Base-by-base conservation (phyloP, 2,797 vertebrate species). In the Ctenopoma kingsleyae region DNA sequence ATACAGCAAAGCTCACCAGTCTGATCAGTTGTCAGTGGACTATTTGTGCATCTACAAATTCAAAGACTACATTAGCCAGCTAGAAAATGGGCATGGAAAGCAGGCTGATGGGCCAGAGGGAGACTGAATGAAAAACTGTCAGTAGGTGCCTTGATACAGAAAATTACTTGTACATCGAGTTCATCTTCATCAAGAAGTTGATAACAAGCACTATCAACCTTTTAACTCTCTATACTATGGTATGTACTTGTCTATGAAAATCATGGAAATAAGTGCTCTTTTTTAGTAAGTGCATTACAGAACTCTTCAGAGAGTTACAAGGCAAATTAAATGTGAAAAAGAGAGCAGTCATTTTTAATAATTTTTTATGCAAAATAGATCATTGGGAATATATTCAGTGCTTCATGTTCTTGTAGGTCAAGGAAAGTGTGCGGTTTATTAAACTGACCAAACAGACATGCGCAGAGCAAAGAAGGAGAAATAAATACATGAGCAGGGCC, bases 391-490 rank as follows among this genome's bases (percentile, higher is more conserved):
- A 67, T 67, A 67, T 74, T 69, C 51, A 52, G 61, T 6, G 54
- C 49, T 66, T 46, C 4, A 1, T 61, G 59, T 73, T 78, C 63
- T 27, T 70, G 72, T 60, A 67, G 83, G 75, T 89, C 82, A 78
- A 20, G 32, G 30, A 67, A 38, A 81, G 77, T 60, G 66, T 53
- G 57, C 38, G 54, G 66, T 80, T 81, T 86, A 90, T 86, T 91
- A 81, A 86, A 86, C 82, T 89, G 82, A 67, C 81, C 74, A 91
- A 91, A 91, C 78, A 91, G 78, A 87, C 72, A 74, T 25, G 61
- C 77, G 84, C 58, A 54, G 74, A 81, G 84, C 69, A 82, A 87
- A 82, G 53, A 67, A 52, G 32, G 62, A 58, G 71, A 71, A 80
- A 74, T 78, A 81, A 79, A 83, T 74, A 77, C 35, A 50, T 55